Percentiles rank a stretch among this genome's conserved stretches.
These are phyloP conservation scores for Oreohelix idahoensis DNA, from an alignment of 1,140 invertebrate genomes.

Conservation along the genomic window DNA sequence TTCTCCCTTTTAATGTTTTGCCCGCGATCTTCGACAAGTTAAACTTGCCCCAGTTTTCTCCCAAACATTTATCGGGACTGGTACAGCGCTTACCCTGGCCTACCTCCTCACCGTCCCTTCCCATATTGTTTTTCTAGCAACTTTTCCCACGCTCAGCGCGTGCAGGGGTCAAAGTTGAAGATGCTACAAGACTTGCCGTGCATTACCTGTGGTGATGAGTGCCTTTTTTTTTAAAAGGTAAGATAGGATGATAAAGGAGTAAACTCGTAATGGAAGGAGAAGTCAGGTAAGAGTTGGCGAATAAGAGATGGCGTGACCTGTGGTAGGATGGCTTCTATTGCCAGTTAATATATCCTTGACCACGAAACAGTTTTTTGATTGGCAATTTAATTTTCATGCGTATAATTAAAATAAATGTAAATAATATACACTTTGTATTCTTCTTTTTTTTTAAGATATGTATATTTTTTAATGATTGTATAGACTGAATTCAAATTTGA, in stretches of 20 bases:
- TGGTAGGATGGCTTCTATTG: too few species aligned
- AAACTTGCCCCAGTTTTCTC: background rate
- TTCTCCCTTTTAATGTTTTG: background rate
- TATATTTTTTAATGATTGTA: too few species aligned
- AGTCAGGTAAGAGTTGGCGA: background rate
- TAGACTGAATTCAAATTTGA: too few species aligned
- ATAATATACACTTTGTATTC: too few species aligned
- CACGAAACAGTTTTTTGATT: too few species aligned
- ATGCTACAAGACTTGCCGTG: background rate
- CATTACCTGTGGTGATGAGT: slow-evolving; percentile 11
- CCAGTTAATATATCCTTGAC: too few species aligned
- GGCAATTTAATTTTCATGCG: too few species aligned
- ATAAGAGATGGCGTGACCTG: background rate
- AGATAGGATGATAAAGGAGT: background rate
- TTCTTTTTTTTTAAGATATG: too few species aligned
- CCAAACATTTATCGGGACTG: background rate
- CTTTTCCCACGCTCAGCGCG: slow-evolving; percentile 26
- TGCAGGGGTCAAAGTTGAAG: slow-evolving; percentile 25
- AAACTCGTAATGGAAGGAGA: background rate
- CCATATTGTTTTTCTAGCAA: background rate
- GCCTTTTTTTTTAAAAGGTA: background rate
- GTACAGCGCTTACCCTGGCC: background rate
- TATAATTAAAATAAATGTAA: too few species aligned
- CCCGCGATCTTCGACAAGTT: background rate
- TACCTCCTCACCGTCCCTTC: background rate